Conservation (phyloP, 2,797 vertebrate species). For the Hippoglossus hippoglossus region DNA sequence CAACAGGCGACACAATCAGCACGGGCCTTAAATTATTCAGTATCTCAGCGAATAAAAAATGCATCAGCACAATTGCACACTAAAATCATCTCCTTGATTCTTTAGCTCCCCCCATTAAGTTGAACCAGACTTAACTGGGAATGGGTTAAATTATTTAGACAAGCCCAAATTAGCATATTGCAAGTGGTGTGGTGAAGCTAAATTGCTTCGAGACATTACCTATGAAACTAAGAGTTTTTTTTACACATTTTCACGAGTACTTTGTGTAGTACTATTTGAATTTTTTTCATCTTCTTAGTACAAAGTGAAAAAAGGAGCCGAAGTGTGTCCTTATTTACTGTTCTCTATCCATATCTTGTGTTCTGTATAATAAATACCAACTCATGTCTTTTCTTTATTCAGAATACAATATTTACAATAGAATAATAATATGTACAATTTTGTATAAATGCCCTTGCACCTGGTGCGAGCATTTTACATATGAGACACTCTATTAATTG, state of each 20-base stretch:
- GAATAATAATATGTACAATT: not conserved
- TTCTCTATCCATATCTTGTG: not conserved
- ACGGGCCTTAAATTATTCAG: conserved; percentile 31
- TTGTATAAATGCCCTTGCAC: conserved; percentile 5
- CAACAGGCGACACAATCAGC: not conserved
- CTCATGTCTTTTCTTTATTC: not conserved
- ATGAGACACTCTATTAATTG: not conserved
- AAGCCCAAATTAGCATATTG: conserved; percentile 7
- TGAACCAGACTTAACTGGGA: conserved; percentile 6
- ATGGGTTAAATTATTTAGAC: conserved; percentile 25
- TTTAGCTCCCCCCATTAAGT: conserved; percentile 12
- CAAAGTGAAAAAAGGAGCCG: too few relatives aligned
- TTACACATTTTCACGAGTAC: too few relatives aligned
- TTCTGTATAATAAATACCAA: not conserved
- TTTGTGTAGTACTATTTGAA: not conserved
- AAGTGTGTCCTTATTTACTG: not conserved
- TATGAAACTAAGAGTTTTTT: too few relatives aligned
- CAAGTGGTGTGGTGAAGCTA: conserved; percentile 8
- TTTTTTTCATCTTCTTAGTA: not conserved
- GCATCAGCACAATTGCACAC: conserved; percentile 2
- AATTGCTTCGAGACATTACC: not conserved
- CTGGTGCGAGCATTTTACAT: conserved; percentile 8
- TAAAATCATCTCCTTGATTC: not conserved
- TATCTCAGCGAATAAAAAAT: conserved; percentile 13
- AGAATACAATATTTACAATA: not conserved